phyloP scores from a whole-genome alignment of 2,797 vertebrate genomes.

The Thalassophryne amazonica region DNA sequence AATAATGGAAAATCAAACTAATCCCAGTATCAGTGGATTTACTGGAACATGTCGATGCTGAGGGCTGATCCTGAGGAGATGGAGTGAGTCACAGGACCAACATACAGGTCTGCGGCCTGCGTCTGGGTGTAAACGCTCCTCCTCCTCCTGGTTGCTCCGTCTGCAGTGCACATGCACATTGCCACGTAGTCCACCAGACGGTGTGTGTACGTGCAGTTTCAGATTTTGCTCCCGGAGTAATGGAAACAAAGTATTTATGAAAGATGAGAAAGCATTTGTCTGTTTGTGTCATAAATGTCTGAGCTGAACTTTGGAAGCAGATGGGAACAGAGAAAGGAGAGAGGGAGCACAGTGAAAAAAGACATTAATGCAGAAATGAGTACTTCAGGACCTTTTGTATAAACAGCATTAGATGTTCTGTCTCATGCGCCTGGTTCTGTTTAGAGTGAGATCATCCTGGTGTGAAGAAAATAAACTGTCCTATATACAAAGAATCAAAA shows the following conservation, averaged over 20 bases:
- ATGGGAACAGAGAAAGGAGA: too few species aligned
- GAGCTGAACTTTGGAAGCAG: constrained; percentile 11
- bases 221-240: constrained; percentile 58
- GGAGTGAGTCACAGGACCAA: constrained; percentile 19
- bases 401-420: background rate
- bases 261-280: constrained; percentile 56
- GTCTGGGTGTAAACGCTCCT: constrained; percentile 58
- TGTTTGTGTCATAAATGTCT: constrained; percentile 43
- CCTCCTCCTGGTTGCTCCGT: constrained; percentile 59
- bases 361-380: too few species aligned
- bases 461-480: constrained; percentile 1
- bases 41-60: background rate
- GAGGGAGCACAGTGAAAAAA: too few species aligned
- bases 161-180: constrained; percentile 61
- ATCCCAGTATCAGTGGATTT: background rate
- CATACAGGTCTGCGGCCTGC: constrained; percentile 40
- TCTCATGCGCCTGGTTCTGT: constrained; percentile 27
- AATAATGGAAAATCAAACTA: background rate
- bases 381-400: too few species aligned
- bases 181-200: constrained; percentile 79
- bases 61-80: constrained; percentile 2
- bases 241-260: constrained; percentile 76
- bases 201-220: constrained; percentile 33
- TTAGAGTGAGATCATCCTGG: constrained; percentile 22
- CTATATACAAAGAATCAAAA: background rate